Evolutionary conservation across 2,888 invertebrate species (phyloP).

Genomic region (Tryphoninae sp.): DNA sequence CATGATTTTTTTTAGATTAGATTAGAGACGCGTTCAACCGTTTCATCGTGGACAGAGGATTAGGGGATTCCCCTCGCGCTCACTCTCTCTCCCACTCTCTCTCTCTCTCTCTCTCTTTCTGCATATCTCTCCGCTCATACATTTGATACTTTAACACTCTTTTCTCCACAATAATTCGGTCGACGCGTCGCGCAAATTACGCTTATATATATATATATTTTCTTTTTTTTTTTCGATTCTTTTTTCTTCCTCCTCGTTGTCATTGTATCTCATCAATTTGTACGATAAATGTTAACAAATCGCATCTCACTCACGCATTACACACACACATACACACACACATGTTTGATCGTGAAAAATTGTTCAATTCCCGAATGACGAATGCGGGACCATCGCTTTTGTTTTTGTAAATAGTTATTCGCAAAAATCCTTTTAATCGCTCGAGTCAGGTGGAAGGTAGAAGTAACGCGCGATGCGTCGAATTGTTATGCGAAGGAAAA

Average conservation of each 20-base stretch:
- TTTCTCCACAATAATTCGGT: conserved; percentile 20
- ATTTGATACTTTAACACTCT: conserved; percentile 5
- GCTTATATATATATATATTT: conserved; percentile 70
- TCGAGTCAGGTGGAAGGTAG: background rate
- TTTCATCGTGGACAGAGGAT: conserved; percentile 52
- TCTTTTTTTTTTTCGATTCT: conserved; percentile 60
- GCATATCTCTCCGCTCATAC: background rate
- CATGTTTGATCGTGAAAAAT: background rate
- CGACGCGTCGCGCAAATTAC: conserved; percentile 69
- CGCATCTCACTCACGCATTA: background rate
- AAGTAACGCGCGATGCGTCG: background rate
- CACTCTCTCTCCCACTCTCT: background rate
- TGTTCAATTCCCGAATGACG: no score
- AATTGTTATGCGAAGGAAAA: background rate
- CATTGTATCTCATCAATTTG: conserved; percentile 35
- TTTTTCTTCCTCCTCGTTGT: conserved; percentile 50
- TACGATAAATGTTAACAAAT: conserved; percentile 34
- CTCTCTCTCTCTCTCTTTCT: background rate
- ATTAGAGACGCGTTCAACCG: conserved; percentile 65
- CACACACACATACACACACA: background rate
- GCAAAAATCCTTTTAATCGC: conserved; percentile 4
- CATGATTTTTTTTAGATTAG: conserved; percentile 73
- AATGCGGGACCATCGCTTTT: conserved; percentile 28
- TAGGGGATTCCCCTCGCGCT: background rate
- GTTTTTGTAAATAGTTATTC: conserved; percentile 45